Base-by-base conservation (phyloP, 2,113 vertebrate species). In the Dascyllus trimaculatus region DNA sequence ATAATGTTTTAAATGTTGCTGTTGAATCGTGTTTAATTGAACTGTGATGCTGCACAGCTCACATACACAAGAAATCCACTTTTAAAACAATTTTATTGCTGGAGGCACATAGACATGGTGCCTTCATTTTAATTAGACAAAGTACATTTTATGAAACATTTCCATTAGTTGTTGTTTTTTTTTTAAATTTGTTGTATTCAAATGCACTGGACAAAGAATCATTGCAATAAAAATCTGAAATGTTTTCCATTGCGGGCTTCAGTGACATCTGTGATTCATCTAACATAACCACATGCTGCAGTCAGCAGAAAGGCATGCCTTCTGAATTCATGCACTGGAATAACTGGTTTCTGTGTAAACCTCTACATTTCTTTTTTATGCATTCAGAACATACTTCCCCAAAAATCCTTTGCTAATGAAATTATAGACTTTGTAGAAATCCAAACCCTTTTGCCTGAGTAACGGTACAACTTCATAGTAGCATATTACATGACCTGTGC, bases 61-160 rank as follows among this genome's bases (percentile, higher is more conserved):
- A 10, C 49, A 71, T 51, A 40, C 56, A 62, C 4, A 38, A 61
- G 4, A 73, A 45, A 22, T 43, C 14, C 0, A 1, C 10, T n/a
- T 54, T 63, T 46, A 38, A 35, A 49, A 66, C 9, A 61, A 17
- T 38, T 90, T 87, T 85, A 86, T 80, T 89, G 73, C 32, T 61
- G 35, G 13, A 48, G 21, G 21, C 60, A 57, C 35, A 18, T 0
- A 1, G 11, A 24, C 18, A 29, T 72, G 24, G 46, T 71, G 71
- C 70, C 80, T 88, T 82, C 11, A 14, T 71, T 80, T 76, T 9
- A 48, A 4, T 46, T 68, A 48, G 56, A 45, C 46, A 56, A 58
- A 52, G 40, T 43, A 35, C 19, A 63, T 56, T 51, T 56, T 29
- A n/a, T 71, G 40, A 78, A 51, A 43, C 32, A 68, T 29, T 67